These are phyloP conservation scores for Chaetodon auriga DNA, from an alignment of 2,113 vertebrate genomes.

Conservation along the genomic window DNA sequence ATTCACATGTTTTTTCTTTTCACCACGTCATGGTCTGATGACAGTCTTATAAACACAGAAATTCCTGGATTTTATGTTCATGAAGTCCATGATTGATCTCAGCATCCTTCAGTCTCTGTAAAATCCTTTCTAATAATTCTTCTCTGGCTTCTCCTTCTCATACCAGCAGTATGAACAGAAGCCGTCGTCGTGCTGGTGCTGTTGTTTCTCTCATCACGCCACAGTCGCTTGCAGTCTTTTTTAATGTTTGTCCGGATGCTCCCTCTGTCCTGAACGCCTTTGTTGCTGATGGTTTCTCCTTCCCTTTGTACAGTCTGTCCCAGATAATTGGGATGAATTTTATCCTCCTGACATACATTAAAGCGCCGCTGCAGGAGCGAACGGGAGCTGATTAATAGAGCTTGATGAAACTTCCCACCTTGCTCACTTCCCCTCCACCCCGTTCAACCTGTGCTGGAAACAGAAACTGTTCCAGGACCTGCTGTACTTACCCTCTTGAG, in stretches of 20 bases:
- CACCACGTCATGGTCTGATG: too few relatives aligned
- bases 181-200: too few relatives aligned
- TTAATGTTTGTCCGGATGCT: not conserved
- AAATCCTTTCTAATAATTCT: not conserved
- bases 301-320: slow-evolving; percentile 25
- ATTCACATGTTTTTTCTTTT: too few relatives aligned
- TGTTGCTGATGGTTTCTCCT: slow-evolving; percentile 11
- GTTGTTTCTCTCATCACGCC: not conserved
- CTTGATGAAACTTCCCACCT: slow-evolving; percentile 8
- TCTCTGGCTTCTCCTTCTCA: not conserved
- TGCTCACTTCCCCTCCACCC: not conserved
- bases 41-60: too few relatives aligned
- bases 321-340: slow-evolving; percentile 49
- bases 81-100: too few relatives aligned
- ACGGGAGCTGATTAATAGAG: slow-evolving; percentile 51
- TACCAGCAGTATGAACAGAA: not conserved
- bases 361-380: slow-evolving; percentile 35
- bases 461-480: not conserved
- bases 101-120: too few relatives aligned
- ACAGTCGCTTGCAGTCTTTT: not conserved
- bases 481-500: not conserved
- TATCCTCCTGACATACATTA: slow-evolving; percentile 55
- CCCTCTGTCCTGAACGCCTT: slow-evolving; percentile 6
- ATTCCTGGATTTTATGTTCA: too few relatives aligned
- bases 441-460: slow-evolving; percentile 1